phyloP scores from a whole-genome alignment of 2,888 invertebrate species.

The Epinotia ramella region DNA sequence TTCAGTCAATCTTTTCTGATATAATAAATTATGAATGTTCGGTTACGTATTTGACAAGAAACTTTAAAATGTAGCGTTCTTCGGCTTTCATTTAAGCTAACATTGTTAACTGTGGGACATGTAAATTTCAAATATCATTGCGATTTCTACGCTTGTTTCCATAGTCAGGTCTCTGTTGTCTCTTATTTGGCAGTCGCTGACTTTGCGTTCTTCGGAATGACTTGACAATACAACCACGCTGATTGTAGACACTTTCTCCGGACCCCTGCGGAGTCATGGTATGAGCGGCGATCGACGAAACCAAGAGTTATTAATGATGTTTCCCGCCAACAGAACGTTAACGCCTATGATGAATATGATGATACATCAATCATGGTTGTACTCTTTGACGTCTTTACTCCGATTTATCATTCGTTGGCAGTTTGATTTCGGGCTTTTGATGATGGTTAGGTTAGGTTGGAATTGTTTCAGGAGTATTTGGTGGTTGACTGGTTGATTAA shows the following conservation, averaged over 20 bases:
- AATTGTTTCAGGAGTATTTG: no score
- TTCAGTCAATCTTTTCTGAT: not conserved
- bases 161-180: constrained; percentile 30
- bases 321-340: constrained; percentile 50
- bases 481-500: not conserved
- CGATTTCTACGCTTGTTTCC: constrained; percentile 22
- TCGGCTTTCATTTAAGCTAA: constrained; percentile 37
- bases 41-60: not conserved
- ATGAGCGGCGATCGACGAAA: constrained; percentile 60
- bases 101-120: constrained; percentile 35
- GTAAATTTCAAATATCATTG: constrained; percentile 25
- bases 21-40: not conserved
- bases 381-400: constrained; percentile 41
- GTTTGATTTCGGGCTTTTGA: constrained; percentile 17
- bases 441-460: not conserved
- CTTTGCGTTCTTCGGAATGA: constrained; percentile 45
- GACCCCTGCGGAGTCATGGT: constrained; percentile 53
- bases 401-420: constrained; percentile 34
- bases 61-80: constrained; percentile 5
- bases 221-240: constrained; percentile 48
- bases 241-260: constrained; percentile 62
- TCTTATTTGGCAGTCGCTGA: constrained; percentile 39
- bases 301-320: constrained; percentile 64
- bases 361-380: constrained; percentile 58
- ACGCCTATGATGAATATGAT: constrained; percentile 51